Conservation (phyloP, 2,888 invertebrate species). For the Hydropsyche betteni region DNA sequence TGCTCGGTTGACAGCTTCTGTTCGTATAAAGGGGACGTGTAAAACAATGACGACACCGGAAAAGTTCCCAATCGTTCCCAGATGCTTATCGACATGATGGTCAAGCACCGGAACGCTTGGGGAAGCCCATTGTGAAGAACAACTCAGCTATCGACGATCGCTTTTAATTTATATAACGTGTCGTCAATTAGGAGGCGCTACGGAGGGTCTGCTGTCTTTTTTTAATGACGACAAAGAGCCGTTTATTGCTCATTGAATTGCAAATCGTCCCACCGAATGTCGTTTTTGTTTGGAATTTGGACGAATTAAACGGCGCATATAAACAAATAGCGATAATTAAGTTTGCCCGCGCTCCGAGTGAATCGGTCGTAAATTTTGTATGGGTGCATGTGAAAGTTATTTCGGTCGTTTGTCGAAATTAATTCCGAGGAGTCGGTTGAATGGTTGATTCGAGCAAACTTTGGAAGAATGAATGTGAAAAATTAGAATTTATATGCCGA, state of each 20-base stretch:
- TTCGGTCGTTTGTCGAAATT: too few relatives aligned
- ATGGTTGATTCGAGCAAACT: too few relatives aligned
- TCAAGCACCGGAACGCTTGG: slow-evolving; percentile 33
- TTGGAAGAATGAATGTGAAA: too few relatives aligned
- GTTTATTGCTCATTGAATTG: slow-evolving; percentile 19
- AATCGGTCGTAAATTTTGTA: too few relatives aligned
- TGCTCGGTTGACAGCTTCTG: too few relatives aligned
- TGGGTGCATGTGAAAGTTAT: too few relatives aligned
- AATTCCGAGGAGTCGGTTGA: too few relatives aligned
- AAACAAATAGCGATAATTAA: too few relatives aligned
- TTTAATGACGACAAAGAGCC: not conserved
- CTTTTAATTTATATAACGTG: slow-evolving; percentile 33
- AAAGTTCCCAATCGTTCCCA: slow-evolving; percentile 9
- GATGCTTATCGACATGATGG: slow-evolving; percentile 26
- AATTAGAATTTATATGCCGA: too few relatives aligned
- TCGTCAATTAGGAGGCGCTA: slow-evolving; percentile 29
- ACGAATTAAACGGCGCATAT: too few relatives aligned
- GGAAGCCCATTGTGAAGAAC: not conserved
- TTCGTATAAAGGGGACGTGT: slow-evolving; percentile 3
- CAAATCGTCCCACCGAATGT: not conserved
- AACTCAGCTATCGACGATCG: slow-evolving; percentile 5
- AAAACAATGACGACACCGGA: slow-evolving; percentile 30
- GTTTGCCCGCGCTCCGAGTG: too few relatives aligned
- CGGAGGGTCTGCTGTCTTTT: not conserved
- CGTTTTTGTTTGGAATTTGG: too few relatives aligned